Evolutionary conservation across 2,888 invertebrate genomes (phyloP).

Genomic region (Eueremaeus valkanovi): DNA sequence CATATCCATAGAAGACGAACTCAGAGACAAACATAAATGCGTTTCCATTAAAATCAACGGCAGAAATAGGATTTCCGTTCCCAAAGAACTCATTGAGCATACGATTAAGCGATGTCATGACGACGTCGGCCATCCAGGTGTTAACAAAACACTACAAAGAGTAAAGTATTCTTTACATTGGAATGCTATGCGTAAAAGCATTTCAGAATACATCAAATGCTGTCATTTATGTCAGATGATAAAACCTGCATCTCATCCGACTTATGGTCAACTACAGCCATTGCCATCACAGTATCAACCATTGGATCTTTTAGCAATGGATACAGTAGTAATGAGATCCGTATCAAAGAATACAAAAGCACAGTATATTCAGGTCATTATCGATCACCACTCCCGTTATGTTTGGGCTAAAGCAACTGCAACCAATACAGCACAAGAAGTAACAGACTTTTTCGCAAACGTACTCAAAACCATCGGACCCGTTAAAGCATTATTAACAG

Average conservation of each 20-base stretch:
- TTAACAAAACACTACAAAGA: neutral
- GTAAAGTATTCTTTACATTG: neutral
- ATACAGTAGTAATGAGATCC: conserved; percentile 7
- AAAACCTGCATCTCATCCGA: neutral
- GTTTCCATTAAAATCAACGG: neutral
- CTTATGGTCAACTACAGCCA: neutral
- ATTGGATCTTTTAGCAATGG: neutral
- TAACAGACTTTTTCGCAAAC: neutral
- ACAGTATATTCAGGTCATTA: neutral
- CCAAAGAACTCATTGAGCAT: no score
- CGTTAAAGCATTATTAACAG: no score
- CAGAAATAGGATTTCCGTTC: no score
- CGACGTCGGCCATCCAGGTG: no score
- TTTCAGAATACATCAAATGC: neutral
- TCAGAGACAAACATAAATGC: no score
- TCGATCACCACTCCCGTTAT: conserved; percentile 4
- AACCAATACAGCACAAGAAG: neutral
- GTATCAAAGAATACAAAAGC: neutral
- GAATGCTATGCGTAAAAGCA: neutral
- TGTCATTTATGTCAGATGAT: conserved; percentile 16
- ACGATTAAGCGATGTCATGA: no score
- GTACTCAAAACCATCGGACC: no score
- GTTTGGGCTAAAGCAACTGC: neutral
- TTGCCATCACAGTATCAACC: neutral
- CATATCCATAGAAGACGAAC: no score